Base-by-base conservation (phyloP, 2,113 vertebrate species). In the Odocoileus virginianus region DNA sequence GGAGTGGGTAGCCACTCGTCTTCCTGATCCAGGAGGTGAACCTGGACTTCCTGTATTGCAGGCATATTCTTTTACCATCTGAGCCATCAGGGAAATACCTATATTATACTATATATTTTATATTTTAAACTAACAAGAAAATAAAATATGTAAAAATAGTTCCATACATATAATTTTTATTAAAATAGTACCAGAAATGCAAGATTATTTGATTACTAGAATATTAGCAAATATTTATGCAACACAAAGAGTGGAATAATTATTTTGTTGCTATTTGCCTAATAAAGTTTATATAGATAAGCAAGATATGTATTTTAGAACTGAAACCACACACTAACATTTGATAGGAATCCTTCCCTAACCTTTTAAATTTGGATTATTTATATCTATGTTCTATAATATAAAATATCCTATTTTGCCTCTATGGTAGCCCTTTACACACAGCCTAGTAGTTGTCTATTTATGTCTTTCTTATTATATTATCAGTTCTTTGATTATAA, bases 51-150 rank as follows among this genome's bases (percentile, higher is more conserved):
- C 23, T 14, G 23, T 25, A 43, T 43, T 76, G 36, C 36, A 43
- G 71, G 12, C 12, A 43, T 43, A 43, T 43, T 76, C 36, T 76
- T 76, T 43, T 76, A 76, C 71, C 12, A 43, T 76, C 23, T 76
- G 21, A 76, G 36, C 36, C 36, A 43, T 43, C 36, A 76, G 36
- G 11, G 36, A 76, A 76, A 21, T 36, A 12, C 36, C 23, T 76
- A 43, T 76, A 76, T 76, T 43, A 43, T 14, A 76, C 11, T 43
- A 76, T 76, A 14, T 76, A 74, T 74, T 36, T 71, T 71, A 71
- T 82, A 78, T 92, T 93, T 97, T 84, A 87, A 64, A 87, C 54
- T 76, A 91, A 8, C 45, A 58, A 67, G n/a, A 84, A 89, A n/a
- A 27, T 78, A 71, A 87, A 83, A 67, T 47, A 25, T 47, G 3